Evolutionary conservation across 2,888 invertebrate species (phyloP).

Genomic region (Phoenoteleia sp.): DNA sequence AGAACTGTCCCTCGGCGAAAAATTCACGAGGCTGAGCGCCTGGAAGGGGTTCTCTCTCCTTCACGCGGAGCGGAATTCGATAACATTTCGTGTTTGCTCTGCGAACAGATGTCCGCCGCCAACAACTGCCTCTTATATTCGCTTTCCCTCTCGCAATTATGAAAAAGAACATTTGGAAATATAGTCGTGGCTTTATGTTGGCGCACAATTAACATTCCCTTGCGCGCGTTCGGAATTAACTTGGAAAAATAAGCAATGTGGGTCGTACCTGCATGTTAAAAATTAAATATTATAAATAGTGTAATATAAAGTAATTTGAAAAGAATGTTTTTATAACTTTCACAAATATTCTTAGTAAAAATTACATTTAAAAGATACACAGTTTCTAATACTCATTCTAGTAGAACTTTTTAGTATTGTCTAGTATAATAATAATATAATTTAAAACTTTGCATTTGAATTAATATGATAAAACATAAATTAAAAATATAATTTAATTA

Average conservation of each 20-base stretch:
- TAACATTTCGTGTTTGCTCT: slow-evolving; percentile 66
- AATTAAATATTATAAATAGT: too few species aligned
- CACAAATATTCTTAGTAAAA: too few species aligned
- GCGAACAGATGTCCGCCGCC: slow-evolving; percentile 67
- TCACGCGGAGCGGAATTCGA: slow-evolving; percentile 34
- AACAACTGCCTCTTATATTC: slow-evolving; percentile 59
- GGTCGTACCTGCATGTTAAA: slow-evolving; percentile 47
- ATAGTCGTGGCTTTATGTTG: slow-evolving; percentile 21
- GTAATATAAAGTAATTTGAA: too few species aligned
- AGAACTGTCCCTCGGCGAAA: slow-evolving; percentile 58
- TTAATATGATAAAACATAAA: too few species aligned
- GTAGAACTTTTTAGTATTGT: too few species aligned
- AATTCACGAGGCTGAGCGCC: slow-evolving; percentile 34
- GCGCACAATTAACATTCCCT: slow-evolving; percentile 42
- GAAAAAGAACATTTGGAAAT: slow-evolving; percentile 58
- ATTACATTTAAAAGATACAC: too few species aligned
- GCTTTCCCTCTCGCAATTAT: slow-evolving; percentile 68
- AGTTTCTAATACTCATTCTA: too few species aligned
- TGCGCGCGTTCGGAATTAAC: slow-evolving; percentile 5
- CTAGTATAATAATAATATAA: too few species aligned
- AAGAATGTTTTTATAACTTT: too few species aligned
- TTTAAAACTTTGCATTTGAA: too few species aligned
- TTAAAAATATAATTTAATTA: too few species aligned
- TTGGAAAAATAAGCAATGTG: slow-evolving; percentile 20
- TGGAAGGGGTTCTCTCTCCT: slow-evolving; percentile 51